These are phyloP conservation scores for Tupaia chinensis DNA, from an alignment of 2,113 vertebrate species.

Conservation along the genomic window DNA sequence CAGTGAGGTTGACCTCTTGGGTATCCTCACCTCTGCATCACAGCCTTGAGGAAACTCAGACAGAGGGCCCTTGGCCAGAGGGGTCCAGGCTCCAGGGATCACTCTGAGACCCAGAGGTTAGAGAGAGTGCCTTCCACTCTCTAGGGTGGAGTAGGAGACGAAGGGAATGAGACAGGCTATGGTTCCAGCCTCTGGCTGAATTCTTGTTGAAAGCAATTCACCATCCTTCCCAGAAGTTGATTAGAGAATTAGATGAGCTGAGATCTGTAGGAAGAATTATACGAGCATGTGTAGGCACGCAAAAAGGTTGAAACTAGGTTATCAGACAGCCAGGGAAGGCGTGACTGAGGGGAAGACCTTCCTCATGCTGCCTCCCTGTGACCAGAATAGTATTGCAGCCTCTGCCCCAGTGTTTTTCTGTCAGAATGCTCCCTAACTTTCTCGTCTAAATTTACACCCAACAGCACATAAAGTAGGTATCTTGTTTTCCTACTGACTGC, in stretches of 20 bases:
- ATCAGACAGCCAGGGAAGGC: not conserved
- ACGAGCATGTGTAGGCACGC: fast-evolving
- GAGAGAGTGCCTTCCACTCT: not conserved
- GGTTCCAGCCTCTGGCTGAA: not conserved
- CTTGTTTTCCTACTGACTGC: not conserved
- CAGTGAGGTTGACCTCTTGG: too few species aligned
- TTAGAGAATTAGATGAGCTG: fast-evolving
- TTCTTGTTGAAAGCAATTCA: not conserved
- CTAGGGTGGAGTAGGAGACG: not conserved
- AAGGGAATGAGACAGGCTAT: fast-evolving
- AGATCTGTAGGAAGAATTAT: not conserved
- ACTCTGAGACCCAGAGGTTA: too few species aligned
- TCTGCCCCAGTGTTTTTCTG: fast-evolving
- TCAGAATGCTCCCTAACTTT: not conserved
- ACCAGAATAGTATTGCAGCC: fast-evolving
- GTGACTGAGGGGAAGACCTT: fast-evolving
- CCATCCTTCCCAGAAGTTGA: not conserved
- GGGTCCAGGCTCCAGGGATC: not conserved
- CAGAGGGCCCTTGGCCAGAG: fast-evolving
- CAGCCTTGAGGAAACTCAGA: not conserved
- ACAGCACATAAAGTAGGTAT: fast-evolving
- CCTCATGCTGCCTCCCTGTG: not conserved
- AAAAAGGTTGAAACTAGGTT: too few species aligned
- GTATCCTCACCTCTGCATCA: fast-evolving
- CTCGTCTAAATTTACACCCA: not conserved